Base-by-base conservation (phyloP, 2,888 invertebrate genomes). In the Mamestra brassicae region DNA sequence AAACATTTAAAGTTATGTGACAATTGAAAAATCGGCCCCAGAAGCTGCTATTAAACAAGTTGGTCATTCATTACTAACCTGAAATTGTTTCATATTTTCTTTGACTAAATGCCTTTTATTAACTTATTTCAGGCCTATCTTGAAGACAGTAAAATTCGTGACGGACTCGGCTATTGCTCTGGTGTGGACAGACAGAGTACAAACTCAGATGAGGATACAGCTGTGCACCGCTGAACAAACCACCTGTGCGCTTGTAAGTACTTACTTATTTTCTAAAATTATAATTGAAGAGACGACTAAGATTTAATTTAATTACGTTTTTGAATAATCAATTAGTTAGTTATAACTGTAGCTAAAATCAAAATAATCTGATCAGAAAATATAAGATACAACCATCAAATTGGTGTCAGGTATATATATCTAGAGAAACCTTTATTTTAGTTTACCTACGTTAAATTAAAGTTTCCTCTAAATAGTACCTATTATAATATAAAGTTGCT, bases 161-260 rank as follows among this genome's bases (percentile, higher is more conserved):
- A 97, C 97, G 74, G 97, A 98, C 82, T 94, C 97, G 54, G 95
- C 97, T 17, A 95, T 99, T 17, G 97, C 97, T 11, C 97, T 99
- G 17, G 97, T 98, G 78, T 99, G 99, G 99, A 98, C 99, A 94
- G 98, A 99, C 94, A 97, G 99, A 71, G 97, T 98, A 45, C 99
- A 99, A 93, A 99, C 99, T 89, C 94, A 97, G 74, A 85, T 96
- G 26, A 87, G 88, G 47, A 93, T 96, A 2, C 97, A 97, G 15
- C 93, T 97, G 5, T 98, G 98, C 90, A 94, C 96, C 36, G 95
- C 96, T 52, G 92, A 93, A 36, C 88, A 91, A 61, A 73, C 78
- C 1, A 77, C 78, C 61, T 96, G 96, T 84, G 81, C 86, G 6
- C 85, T 90, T 91, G 96, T 96, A 90, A 52, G 67, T 65, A 47